phyloP scores from a whole-genome alignment of 2,888 invertebrate genomes.

The Anagyrus pseudococci region DNA sequence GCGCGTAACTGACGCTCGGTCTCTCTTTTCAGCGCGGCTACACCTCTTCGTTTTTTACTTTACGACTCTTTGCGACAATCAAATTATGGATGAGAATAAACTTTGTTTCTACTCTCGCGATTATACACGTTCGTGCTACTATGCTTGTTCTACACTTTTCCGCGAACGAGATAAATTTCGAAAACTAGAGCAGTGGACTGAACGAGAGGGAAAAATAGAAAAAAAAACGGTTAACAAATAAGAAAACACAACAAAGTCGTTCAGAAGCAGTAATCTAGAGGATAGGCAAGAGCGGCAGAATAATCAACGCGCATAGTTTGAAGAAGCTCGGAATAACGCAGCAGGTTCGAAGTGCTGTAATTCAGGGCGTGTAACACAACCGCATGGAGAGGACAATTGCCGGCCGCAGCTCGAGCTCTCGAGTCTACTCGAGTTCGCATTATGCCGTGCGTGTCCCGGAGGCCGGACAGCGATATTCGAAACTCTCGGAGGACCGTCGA shows the following conservation, averaged over 20 bases:
- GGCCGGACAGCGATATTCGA: constrained; percentile 33
- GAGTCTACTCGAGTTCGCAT: constrained; percentile 40
- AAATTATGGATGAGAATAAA: too few relatives aligned
- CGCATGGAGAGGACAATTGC: too few relatives aligned
- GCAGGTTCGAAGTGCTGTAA: constrained; percentile 27
- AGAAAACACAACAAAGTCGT: neutral
- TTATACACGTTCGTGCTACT: too few relatives aligned
- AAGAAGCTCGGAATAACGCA: neutral
- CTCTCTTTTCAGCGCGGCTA: too few relatives aligned
- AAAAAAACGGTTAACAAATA: neutral
- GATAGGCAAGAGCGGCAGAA: constrained; percentile 6
- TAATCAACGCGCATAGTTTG: constrained; percentile 10
- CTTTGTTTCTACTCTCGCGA: too few relatives aligned
- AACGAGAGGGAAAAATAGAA: neutral
- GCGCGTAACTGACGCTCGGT: too few relatives aligned
- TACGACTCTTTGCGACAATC: too few relatives aligned
- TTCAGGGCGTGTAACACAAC: too few relatives aligned
- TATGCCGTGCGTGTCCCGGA: constrained; percentile 19
- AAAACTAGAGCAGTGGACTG: too few relatives aligned
- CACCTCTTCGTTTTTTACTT: too few relatives aligned
- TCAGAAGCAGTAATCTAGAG: neutral
- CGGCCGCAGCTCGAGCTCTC: constrained; percentile 20
- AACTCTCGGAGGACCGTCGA: constrained; percentile 36
- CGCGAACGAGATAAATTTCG: too few relatives aligned
- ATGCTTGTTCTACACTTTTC: too few relatives aligned